Evolutionary conservation across 2,113 vertebrate species (phyloP).

Genomic region (Mesembrinibis cayennensis): DNA sequence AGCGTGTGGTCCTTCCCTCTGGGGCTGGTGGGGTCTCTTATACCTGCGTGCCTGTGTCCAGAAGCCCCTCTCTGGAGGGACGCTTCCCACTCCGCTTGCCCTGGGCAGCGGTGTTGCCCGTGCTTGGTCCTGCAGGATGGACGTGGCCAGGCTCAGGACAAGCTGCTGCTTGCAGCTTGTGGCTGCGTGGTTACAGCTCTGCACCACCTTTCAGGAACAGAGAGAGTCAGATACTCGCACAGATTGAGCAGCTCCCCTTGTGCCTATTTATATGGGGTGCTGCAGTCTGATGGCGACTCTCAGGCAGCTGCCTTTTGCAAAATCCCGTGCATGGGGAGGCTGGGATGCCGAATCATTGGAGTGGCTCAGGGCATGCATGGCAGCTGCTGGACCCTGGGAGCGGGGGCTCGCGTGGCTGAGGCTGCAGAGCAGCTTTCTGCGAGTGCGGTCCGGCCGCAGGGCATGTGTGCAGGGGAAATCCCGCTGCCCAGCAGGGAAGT

Average conservation of each 20-base stretch:
- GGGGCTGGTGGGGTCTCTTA: not conserved
- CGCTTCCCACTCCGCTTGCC: not conserved
- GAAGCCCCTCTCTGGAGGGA: not conserved
- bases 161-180: not conserved
- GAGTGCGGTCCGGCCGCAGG: accelerated
- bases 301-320: not conserved
- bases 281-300: not conserved
- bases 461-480: accelerated
- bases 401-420: not conserved
- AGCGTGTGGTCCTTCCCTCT: not conserved
- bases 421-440: not conserved
- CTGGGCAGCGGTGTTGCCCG: not conserved
- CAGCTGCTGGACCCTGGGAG: not conserved
- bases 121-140: not conserved
- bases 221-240: not conserved
- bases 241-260: not conserved
- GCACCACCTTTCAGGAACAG: not conserved
- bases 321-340: not conserved
- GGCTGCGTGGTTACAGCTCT: not conserved
- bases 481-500: not conserved
- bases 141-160: not conserved
- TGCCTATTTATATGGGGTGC: not conserved
- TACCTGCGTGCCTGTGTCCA: accelerated
- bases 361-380: not conserved
- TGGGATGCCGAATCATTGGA: not conserved